These are phyloP conservation scores for Malurus cyaneus DNA, from an alignment of 2,113 vertebrate genomes.

Conservation along the genomic window DNA sequence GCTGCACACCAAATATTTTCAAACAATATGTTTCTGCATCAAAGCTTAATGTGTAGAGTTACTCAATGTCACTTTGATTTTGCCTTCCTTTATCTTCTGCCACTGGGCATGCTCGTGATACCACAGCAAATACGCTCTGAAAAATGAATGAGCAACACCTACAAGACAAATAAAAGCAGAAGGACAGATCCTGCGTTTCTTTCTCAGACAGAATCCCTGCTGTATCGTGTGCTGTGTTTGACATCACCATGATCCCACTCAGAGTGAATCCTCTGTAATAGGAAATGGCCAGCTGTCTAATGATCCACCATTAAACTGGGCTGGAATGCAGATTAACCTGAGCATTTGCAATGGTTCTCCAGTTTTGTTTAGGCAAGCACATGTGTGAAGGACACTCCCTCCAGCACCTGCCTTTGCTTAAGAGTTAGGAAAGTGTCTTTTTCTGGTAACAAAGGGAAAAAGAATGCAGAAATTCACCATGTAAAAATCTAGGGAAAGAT, in stretches of 20 bases:
- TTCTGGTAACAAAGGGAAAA: background rate
- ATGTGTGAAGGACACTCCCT: background rate
- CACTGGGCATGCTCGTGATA: conserved; percentile 35
- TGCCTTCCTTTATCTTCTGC: conserved; percentile 25
- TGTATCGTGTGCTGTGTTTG: background rate
- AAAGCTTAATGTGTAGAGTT: conserved; percentile 54
- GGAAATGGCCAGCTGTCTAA: background rate
- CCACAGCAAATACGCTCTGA: background rate
- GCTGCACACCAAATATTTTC: conserved; percentile 58
- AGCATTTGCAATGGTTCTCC: background rate
- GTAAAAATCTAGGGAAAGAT: background rate
- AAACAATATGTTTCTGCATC: conserved; percentile 54
- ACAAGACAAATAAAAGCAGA: conserved; percentile 36
- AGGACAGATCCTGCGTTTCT: background rate
- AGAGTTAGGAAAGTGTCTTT: background rate
- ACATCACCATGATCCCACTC: background rate
- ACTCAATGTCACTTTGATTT: conserved; percentile 67
- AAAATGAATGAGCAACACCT: conserved; percentile 54
- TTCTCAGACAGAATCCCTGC: background rate
- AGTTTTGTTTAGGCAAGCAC: background rate
- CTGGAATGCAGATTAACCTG: background rate
- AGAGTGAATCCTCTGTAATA: background rate
- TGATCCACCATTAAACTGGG: background rate
- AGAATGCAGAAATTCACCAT: background rate
- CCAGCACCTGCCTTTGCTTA: background rate